Evolutionary conservation across 2,797 vertebrate genomes (phyloP), one percentile per base, ranked within the genome.

Genomic region (Antrozous pallidus): DNA sequence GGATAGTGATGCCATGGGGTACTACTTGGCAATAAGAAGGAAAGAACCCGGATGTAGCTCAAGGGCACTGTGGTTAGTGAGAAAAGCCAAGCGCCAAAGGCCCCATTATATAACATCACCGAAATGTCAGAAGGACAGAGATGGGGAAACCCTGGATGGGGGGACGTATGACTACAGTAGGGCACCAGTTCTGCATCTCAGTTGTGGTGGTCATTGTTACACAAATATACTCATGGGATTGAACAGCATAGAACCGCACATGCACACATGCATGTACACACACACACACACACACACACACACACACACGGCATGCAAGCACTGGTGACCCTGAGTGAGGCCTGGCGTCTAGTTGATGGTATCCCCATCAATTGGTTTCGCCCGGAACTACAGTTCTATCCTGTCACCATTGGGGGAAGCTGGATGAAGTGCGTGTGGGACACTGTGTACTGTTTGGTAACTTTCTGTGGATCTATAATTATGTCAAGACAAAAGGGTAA

Each of bases 241-340:
- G 16, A 94, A 40, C 31, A 38, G n/a, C 16, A 26, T 28, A 51
- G 49, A 80, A 28, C 13, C 24, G 16, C 1, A 38, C 42, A 47
- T 14, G 4, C 14, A 1, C 16, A 1, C 14, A 2, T 0, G 6
- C 17, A 2, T 16, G 0, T 8, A 3, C 18, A 4, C 20, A 20
- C 56, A n/a, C 47, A 49, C 33, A 63, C 42, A 47, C n/a, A 17
- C 13, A 31, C 26, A 47, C 71, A 42, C 5, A 14, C 17, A 1
- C 9, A 2, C 20, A 7, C 20, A 22, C 42, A 47, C 22, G 5
- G 12, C 28, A 33, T 70, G 22, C 22, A 31, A 73, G 58, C 73
- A 74, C 22, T 12, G 24, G 33, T 17, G 11, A 74, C 67, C 69
- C 6, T 2, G 31, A 79, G 17, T 14, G 6, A 31, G 11, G 20